Evolutionary conservation across 2,888 invertebrate genomes (phyloP).

Genomic region (Hirtodrosophila confusa): DNA sequence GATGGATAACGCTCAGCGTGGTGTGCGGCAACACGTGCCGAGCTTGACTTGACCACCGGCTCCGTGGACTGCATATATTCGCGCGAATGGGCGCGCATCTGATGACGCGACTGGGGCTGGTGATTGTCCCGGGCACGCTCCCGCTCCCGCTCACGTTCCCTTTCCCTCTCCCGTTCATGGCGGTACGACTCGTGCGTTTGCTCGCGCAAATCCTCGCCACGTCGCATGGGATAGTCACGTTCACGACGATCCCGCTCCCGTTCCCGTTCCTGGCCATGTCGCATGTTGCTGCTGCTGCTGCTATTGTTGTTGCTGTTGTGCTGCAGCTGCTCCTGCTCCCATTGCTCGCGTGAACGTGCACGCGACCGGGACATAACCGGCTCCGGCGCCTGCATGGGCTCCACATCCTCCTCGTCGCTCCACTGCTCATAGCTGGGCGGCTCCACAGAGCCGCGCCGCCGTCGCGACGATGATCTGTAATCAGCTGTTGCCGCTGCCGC

Average conservation of each 20-base stretch:
- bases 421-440: constrained; percentile 78
- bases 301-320: constrained; percentile 31
- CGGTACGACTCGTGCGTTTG: constrained; percentile 60
- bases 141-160: constrained; percentile 45
- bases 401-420: constrained; percentile 81
- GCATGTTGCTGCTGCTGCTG: constrained; percentile 39
- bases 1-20: constrained; percentile 69
- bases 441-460: constrained; percentile 75
- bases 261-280: constrained; percentile 39
- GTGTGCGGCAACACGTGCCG: constrained; percentile 42
- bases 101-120: constrained; percentile 45
- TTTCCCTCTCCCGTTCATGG: constrained; percentile 64
- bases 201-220: constrained; percentile 42
- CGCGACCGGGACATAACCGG: constrained; percentile 59
- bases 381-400: constrained; percentile 14
- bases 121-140: constrained; percentile 29
- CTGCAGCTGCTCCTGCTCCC: constrained; percentile 50
- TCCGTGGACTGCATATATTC: constrained; percentile 61
- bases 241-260: constrained; percentile 55
- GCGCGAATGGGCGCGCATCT: constrained; percentile 56
- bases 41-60: constrained; percentile 44
- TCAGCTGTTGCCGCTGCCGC: constrained; percentile 17
- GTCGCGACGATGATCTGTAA: constrained; percentile 62
- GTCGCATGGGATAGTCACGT: constrained; percentile 60
- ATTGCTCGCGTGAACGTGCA: constrained; percentile 69